phyloP scores from a whole-genome alignment of 2,797 vertebrate genomes.

The Acipenser transmontanus region DNA sequence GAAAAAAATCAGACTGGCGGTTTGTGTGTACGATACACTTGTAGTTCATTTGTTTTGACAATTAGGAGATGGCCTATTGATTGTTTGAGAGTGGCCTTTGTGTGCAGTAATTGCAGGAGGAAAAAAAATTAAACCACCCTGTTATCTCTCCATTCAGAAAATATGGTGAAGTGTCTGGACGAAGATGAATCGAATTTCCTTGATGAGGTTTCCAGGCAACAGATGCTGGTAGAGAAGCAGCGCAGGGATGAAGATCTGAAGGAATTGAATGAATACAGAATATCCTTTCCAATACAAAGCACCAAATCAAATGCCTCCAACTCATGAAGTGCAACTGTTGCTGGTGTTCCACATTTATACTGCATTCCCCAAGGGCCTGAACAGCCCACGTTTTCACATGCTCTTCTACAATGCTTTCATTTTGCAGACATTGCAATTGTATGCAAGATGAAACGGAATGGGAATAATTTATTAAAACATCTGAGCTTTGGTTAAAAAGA shows the following conservation, averaged over 20 bases:
- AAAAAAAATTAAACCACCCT: background rate
- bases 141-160: slow-evolving; percentile 68
- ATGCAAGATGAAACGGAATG: too few relatives aligned
- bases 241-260: slow-evolving; percentile 86
- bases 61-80: background rate
- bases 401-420: too few relatives aligned
- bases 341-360: too few relatives aligned
- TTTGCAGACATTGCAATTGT: too few relatives aligned
- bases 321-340: too few relatives aligned
- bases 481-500: too few relatives aligned
- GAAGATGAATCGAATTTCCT: slow-evolving; percentile 92
- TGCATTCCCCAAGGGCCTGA: too few relatives aligned
- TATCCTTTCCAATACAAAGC: slow-evolving; percentile 72
- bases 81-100: background rate
- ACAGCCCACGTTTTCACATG: too few relatives aligned
- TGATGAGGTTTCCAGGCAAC: slow-evolving; percentile 93
- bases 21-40: background rate
- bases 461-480: too few relatives aligned
- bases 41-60: slow-evolving; percentile 12
- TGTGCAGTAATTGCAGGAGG: slow-evolving; percentile 17
- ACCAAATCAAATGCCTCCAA: too few relatives aligned
- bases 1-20: background rate
- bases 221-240: slow-evolving; percentile 86
- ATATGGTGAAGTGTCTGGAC: slow-evolving; percentile 96
- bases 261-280: slow-evolving; percentile 89